Percentiles rank a stretch among this genome's conserved stretches.
Conservation (phyloP, 1,140 invertebrate genomes). For the Ceratoteleas bidentatus region DNA sequence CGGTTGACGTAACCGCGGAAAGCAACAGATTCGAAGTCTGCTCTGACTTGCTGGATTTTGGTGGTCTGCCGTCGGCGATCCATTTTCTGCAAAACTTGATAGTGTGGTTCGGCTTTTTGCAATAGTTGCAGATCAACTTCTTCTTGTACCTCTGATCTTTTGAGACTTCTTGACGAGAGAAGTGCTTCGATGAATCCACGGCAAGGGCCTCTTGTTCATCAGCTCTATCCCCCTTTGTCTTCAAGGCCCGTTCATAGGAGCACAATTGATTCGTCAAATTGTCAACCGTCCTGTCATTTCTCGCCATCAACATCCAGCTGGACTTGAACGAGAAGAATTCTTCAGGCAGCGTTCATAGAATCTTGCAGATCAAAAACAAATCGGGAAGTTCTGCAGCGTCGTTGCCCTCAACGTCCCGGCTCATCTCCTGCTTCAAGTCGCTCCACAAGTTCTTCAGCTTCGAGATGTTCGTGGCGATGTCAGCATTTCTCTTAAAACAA, state of each 20-base stretch:
- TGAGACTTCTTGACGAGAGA: not conserved
- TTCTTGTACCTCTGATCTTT: conserved; percentile 26
- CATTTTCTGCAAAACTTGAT: conserved; percentile 41
- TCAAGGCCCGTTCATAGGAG: conserved; percentile 18
- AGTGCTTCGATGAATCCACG: conserved; percentile 1
- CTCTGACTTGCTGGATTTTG: conserved; percentile 1
- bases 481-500: conserved; percentile 14
- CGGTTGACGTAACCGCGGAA: conserved; percentile 10
- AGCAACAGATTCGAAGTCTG: conserved; percentile 22
- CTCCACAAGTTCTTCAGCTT: conserved; percentile 38
- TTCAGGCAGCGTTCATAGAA: conserved; percentile 25
- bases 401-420: conserved; percentile 1
- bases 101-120: conserved; percentile 24
- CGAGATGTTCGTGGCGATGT: conserved; percentile 34
- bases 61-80: conserved; percentile 40
- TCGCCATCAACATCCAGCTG: conserved; percentile 48
- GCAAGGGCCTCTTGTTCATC: conserved; percentile 11
- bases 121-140: conserved; percentile 25
- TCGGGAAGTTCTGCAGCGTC: conserved; percentile 12
- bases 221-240: conserved; percentile 9
- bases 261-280: conserved; percentile 48
- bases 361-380: conserved; percentile 37
- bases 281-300: conserved; percentile 31
- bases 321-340: conserved; percentile 47
- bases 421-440: conserved; percentile 26